These are phyloP conservation scores for Hedya salicella DNA, from an alignment of 2,888 invertebrate species.

Conservation along the genomic window DNA sequence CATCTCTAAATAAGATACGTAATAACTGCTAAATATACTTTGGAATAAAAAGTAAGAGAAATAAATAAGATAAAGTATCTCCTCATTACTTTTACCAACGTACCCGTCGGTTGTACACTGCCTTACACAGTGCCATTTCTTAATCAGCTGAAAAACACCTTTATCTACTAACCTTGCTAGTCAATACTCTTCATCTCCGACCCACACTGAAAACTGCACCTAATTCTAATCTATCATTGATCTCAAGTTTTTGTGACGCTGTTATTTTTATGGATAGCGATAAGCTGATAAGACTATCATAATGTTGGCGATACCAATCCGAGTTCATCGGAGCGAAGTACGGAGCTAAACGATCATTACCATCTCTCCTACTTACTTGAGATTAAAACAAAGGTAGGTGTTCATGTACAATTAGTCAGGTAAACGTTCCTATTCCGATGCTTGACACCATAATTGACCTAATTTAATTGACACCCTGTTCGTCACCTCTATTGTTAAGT, in stretches of 20 bases:
- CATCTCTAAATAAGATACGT: too few species aligned
- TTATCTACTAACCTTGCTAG: constrained; percentile 22
- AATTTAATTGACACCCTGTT: too few species aligned
- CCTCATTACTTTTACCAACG: not conserved
- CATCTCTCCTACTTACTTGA: not conserved
- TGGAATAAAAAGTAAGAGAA: too few species aligned
- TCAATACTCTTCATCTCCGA: constrained; percentile 30
- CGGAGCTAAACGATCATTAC: constrained; percentile 12
- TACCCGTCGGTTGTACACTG: constrained; percentile 8
- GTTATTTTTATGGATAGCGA: constrained; percentile 4
- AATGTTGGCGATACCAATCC: constrained; percentile 24
- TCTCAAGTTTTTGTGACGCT: not conserved
- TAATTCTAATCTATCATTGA: not conserved
- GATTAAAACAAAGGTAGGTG: too few species aligned
- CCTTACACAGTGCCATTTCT: constrained; percentile 18
- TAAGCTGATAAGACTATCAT: constrained; percentile 26
- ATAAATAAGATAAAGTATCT: too few species aligned
- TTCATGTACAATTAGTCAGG: too few species aligned
- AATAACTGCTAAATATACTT: too few species aligned
- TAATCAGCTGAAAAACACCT: constrained; percentile 19
- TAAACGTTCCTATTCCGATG: too few species aligned
- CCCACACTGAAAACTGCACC: not conserved
- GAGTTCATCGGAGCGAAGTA: constrained; percentile 20
- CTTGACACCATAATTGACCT: too few species aligned
- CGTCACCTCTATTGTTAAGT: too few species aligned